Base-by-base conservation (phyloP, 2,888 invertebrate genomes). In the Nomada fucata region DNA sequence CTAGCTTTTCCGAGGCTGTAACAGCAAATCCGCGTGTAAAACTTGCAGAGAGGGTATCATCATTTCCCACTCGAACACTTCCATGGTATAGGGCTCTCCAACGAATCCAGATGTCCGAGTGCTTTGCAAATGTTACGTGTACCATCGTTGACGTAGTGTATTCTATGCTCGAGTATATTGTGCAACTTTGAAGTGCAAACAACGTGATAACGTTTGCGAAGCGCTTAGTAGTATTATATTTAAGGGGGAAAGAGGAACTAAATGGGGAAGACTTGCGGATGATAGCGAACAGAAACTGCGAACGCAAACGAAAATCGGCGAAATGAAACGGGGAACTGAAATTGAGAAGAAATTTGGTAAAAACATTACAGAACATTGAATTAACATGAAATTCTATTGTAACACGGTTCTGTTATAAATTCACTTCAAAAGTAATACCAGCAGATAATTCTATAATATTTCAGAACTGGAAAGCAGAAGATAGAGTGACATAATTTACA, bases 91-190 rank as follows among this genome's bases (percentile, higher is more conserved):
- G 70, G 15, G 15, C 70, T 15, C 60, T 71, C 60, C 52, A 71
- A 61, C 70, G 60, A 71, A 71, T 71, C 70, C 60, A 61, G 70
- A 71, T 60, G 60, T 71, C 70, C 70, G 60, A 71, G 70, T 71
- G 70, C 70, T 71, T 71, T 52, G 70, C 70, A 71, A 71, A 71
- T 71, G 70, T 61, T 71, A 71, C 60, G 36, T 71, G 70, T 71
- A 36, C 70, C 70, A 5, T 18, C 60, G 70, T 60, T 61, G 70
- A 61, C 60, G 50, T 52, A 36, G 29, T 15, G 47, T 60, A 10
- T 70, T 60, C 70, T 60, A 50, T 23, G 0, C 23, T 36, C 20
- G 50, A 36, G 60, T 71, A 71, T 59, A 61, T 36, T 61, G 60
- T 36, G 60, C 3, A 60, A 70, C 60, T 61, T 71, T 36, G 52